These are phyloP conservation scores for Lepus americanus DNA, from an alignment of 2,113 vertebrate species.

Conservation along the genomic window DNA sequence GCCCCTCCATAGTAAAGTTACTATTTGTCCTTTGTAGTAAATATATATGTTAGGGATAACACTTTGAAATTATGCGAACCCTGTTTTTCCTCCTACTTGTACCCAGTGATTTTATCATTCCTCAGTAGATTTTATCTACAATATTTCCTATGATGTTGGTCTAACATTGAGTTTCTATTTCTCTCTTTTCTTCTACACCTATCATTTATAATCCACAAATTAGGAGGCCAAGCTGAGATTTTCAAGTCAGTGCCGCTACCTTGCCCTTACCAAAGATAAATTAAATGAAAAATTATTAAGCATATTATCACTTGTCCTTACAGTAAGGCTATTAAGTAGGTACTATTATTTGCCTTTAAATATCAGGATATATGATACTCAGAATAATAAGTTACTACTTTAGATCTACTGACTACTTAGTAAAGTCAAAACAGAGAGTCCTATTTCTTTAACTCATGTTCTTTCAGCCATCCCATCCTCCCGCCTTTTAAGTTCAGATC, in stretches of 20 bases:
- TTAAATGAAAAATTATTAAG: conserved; percentile 17
- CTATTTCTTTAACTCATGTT: background rate
- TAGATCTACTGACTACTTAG: background rate
- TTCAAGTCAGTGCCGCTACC: background rate
- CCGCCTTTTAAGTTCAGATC: background rate
- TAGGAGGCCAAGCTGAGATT: background rate
- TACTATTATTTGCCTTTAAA: background rate
- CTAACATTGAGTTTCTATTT: background rate
- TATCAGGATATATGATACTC: background rate
- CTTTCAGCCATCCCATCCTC: background rate
- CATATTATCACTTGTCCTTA: background rate
- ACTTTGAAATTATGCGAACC: background rate
- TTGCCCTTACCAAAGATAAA: background rate
- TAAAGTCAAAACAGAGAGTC: background rate
- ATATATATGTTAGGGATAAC: background rate
- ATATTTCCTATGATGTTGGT: background rate
- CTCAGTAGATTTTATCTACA: background rate
- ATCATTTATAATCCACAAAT: background rate
- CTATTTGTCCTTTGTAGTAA: background rate
- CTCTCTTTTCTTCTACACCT: background rate
- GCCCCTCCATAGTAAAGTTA: background rate
- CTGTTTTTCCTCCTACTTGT: conserved; percentile 37
- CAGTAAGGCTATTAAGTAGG: background rate
- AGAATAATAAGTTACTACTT: background rate
- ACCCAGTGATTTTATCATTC: background rate